Percentiles rank a stretch among this genome's conserved stretches.
phyloP scores from a whole-genome alignment of 1,140 invertebrate species.

The honey bee (Apis mellifera) region DNA sequence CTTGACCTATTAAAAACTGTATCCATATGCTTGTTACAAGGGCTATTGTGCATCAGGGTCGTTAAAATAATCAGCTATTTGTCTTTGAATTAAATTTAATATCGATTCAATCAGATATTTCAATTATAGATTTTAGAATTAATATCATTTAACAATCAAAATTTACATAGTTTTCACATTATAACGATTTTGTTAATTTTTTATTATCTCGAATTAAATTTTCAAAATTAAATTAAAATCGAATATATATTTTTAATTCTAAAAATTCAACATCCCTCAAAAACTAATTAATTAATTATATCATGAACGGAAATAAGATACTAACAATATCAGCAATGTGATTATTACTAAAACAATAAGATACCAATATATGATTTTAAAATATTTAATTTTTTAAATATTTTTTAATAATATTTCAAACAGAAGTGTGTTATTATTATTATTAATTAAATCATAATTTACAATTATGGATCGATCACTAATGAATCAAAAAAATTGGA shows the following conservation, averaged over 20 bases:
- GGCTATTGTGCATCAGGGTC: conserved; percentile 20
- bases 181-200: background rate
- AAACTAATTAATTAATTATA: background rate
- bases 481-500: background rate
- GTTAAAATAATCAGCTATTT: conserved; percentile 40
- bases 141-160: background rate
- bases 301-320: background rate
- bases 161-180: background rate
- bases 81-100: background rate
- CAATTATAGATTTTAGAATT: conserved; percentile 25
- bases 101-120: conserved; percentile 1
- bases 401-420: background rate
- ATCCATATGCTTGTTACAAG: conserved; percentile 10
- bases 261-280: background rate
- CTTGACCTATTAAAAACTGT: conserved; percentile 49
- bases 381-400: background rate
- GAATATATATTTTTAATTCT: background rate
- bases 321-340: too few species aligned
- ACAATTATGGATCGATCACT: background rate
- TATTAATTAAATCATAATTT: conserved; percentile 6
- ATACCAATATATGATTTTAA: background rate
- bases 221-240: background rate
- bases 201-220: background rate
- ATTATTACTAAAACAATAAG: too few species aligned
- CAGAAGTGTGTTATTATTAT: too few species aligned